Evolutionary conservation across 1,140 invertebrate species (phyloP), one percentile per base, ranked within the genome.

Genomic region (Dendroctonus ponderosae): DNA sequence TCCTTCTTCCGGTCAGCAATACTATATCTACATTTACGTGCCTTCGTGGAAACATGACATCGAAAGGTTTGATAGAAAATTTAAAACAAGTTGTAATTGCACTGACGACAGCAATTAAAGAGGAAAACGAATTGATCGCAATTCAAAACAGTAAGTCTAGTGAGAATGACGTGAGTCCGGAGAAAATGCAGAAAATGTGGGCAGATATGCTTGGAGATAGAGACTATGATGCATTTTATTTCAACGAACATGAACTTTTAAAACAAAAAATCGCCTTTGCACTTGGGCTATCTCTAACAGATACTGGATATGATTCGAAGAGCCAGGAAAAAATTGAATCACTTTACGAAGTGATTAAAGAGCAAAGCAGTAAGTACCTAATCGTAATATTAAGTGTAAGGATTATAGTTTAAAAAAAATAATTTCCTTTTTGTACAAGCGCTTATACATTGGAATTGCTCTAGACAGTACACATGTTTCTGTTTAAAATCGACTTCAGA

Each of bases 191-290:
- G 54, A 69, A 69, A 53, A 48, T 70, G 9, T 74, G 73, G 68
- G 73, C 68, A n/a, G 69, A 77, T 42, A 59, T 62, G 49, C 52
- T 77, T 9, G 74, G 72, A 7, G 72, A 77, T 58, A 56, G 76
- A 44, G 76, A 77, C 68, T 77, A 75, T 62, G 74, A 76, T 60
- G 44, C 62, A 56, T 77, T 73, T 59, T 70, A 75, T 44, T 50
- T 58, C 59, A 50, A 72, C 51, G 68, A 77, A 58, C 68, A 71
- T 57, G 46, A 69, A 0, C 50, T 48, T 44, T 63, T 77, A 41
- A 72, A 73, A 62, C 37, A 66, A 7, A 77, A 77, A 70, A 77
- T 77, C 46, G 69, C 60, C 7, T 77, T 62, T 70, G 74, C 74
- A 9, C 49, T 75, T 14, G 71, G 53, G 68, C 75, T 75, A n/a